Base-by-base conservation (phyloP, 1,140 invertebrate species). In the Meloidogyne hapla region DNA sequence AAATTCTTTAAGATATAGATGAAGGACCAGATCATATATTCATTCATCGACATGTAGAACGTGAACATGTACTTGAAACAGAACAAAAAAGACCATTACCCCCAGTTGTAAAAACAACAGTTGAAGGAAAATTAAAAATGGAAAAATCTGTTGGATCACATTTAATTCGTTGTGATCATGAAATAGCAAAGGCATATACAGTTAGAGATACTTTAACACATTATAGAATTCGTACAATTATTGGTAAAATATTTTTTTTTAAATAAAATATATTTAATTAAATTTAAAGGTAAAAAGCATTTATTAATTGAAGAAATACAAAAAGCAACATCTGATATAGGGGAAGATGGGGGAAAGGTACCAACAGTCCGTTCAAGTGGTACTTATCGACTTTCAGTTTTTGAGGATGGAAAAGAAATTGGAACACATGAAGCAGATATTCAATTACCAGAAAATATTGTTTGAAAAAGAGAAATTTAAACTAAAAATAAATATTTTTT, bases 111-210 rank as follows among this genome's bases (percentile, higher is more conserved):
- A 62, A 77, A 62, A 82, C 80, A 15, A 82, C 80, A 40, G 80
- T 82, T 10, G 80, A 82, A 63, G 80, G 80, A 13, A 83, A 77
- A 74, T 61, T 82, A 48, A 81, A 83, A 75, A 83, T 83, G 74
- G 82, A 82, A 63, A 82, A 82, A 68, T 76, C 74, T 25, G 80
- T 82, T 23, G 80, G 80, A 13, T 21, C 82, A 15, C 40, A 83
- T 33, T 63, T 81, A 25, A 12, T 61, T 15, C 66, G 48, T 56
- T 69, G 82, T 45, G 80, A 82, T 26, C 79, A 82, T 45, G 66
- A 69, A 42, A 75, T 84, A n/a, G 74, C 79, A 6, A 82, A 83
- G 42, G 80, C 80, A 5, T 81, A 81, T 68, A 82, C 81, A 23
- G 74, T 82, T 66, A 72, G 82, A 25, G 80, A 82, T 42, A 84